Percentiles rank a stretch among this genome's conserved stretches.
phyloP scores from a whole-genome alignment of 2,113 vertebrate genomes.

The Canis aureus region DNA sequence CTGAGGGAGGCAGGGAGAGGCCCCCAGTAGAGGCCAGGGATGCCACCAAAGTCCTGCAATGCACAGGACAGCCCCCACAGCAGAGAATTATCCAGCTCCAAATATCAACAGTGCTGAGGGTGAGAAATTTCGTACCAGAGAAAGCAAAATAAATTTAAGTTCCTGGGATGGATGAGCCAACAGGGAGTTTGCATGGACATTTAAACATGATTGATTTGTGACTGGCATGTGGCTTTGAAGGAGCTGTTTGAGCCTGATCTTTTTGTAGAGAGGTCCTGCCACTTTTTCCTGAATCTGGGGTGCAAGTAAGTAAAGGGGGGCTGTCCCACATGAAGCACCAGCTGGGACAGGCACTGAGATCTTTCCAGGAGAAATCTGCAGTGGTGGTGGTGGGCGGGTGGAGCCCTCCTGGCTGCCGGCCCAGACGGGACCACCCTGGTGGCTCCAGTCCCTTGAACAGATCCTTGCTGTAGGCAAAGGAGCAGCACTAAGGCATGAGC shows the following conservation, averaged over 20 bases:
- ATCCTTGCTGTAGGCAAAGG: not conserved
- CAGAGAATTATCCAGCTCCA: not conserved
- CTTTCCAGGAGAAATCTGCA: too few relatives aligned
- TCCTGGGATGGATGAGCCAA: not conserved
- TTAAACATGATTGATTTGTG: not conserved
- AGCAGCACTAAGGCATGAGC: too few relatives aligned
- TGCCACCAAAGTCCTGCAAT: fast-evolving
- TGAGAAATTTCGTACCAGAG: not conserved
- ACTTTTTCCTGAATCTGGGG: too few relatives aligned
- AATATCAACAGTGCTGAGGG: fast-evolving
- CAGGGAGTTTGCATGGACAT: not conserved
- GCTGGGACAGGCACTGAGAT: not conserved
- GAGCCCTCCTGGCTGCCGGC: fast-evolving
- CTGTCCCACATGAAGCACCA: fast-evolving
- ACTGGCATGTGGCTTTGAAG: not conserved
- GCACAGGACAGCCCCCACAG: not conserved
- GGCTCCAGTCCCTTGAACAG: not conserved
- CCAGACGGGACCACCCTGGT: not conserved
- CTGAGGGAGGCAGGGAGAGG: too few relatives aligned
- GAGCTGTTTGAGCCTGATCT: not conserved
- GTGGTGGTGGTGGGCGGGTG: not conserved
- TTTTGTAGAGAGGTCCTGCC: too few relatives aligned
- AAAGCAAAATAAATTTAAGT: not conserved
- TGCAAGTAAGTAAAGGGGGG: not conserved
- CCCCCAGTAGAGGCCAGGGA: not conserved